Conservation (phyloP, 2,797 vertebrate species). For the Agapornis canus region DNA sequence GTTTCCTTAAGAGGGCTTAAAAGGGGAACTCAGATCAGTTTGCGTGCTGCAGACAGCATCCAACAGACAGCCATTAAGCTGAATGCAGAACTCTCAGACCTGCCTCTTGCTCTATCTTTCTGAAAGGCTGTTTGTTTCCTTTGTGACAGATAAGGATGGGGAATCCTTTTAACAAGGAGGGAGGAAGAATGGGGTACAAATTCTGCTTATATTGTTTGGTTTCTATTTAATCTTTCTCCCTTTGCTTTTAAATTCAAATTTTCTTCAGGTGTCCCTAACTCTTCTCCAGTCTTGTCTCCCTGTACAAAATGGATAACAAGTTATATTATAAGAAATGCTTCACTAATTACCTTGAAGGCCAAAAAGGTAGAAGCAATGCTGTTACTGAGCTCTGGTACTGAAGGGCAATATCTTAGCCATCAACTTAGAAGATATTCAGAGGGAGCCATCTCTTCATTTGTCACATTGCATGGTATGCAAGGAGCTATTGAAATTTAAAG, state of each 20-base stretch:
- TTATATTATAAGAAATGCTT: not conserved
- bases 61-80: not conserved
- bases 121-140: not conserved
- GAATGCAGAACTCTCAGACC: not conserved
- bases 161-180: not conserved
- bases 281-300: not conserved
- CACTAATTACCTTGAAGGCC: not conserved
- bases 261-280: not conserved
- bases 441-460: not conserved
- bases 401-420: not conserved
- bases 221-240: not conserved
- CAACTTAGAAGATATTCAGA: not conserved
- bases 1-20: not conserved
- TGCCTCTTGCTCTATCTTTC: not conserved
- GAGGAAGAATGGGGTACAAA: not conserved
- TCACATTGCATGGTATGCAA: not conserved
- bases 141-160: not conserved
- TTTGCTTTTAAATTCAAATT: not conserved
- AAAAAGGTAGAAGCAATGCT: not conserved
- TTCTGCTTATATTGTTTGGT: not conserved
- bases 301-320: not conserved
- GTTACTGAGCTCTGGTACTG: not conserved
- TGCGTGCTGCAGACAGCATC: not conserved
- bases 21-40: accelerated
- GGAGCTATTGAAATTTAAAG: not conserved